These are phyloP conservation scores for Xestobium rufovillosum DNA, from an alignment of 2,888 invertebrate species.

Conservation along the genomic window DNA sequence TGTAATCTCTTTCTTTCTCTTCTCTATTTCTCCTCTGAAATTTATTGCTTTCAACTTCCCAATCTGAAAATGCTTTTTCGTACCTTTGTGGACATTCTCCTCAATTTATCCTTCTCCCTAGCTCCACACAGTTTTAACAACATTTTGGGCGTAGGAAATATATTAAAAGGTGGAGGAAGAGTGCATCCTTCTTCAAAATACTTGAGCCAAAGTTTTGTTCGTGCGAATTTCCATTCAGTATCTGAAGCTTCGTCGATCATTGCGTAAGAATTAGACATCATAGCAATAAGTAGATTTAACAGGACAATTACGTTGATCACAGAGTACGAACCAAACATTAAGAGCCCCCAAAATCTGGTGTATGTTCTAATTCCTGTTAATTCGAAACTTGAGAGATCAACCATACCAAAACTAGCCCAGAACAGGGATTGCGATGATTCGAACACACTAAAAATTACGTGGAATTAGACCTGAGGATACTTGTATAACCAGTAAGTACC, in stretches of 20 bases:
- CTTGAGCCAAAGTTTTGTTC: slow-evolving; percentile 91
- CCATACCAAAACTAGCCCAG: slow-evolving; percentile 93
- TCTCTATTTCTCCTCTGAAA: slow-evolving; percentile 49
- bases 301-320: slow-evolving; percentile 92
- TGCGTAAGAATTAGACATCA: slow-evolving; percentile 97
- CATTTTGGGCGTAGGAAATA: slow-evolving; percentile 81
- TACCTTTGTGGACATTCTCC: slow-evolving; percentile 51
- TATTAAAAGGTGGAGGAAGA: slow-evolving; percentile 88
- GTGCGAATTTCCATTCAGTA: slow-evolving; percentile 94
- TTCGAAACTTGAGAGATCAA: slow-evolving; percentile 83
- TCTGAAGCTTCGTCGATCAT: slow-evolving; percentile 90
- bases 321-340: slow-evolving; percentile 94
- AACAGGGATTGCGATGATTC: slow-evolving; percentile 92
- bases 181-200: slow-evolving; percentile 91
- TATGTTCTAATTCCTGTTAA: slow-evolving; percentile 80
- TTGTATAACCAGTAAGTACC: slow-evolving; percentile 5
- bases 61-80: slow-evolving; percentile 12
- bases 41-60: slow-evolving; percentile 2
- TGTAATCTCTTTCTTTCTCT: slow-evolving; percentile 60
- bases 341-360: slow-evolving; percentile 89
- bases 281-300: slow-evolving; percentile 89
- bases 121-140: slow-evolving; percentile 58
- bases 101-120: slow-evolving; percentile 52
- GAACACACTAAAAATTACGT: slow-evolving; percentile 82
- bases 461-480: too few relatives aligned